These are phyloP conservation scores for Rhinolophus sinicus DNA, from an alignment of 2,113 vertebrate species.

Conservation along the genomic window DNA sequence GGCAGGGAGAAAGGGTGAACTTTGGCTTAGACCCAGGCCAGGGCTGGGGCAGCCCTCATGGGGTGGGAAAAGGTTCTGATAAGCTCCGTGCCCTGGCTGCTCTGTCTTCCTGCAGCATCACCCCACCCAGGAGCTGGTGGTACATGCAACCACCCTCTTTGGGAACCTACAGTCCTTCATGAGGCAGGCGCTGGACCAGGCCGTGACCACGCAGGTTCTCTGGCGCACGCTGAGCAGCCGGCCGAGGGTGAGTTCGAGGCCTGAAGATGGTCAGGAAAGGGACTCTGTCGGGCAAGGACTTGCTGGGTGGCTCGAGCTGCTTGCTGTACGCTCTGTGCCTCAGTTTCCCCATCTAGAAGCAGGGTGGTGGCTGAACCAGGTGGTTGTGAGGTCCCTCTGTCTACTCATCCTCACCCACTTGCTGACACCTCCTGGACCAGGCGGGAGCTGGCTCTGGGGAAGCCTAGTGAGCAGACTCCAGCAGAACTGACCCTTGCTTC, in stretches of 20 bases:
- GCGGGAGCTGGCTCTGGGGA: neutral
- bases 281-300: rapidly evolving
- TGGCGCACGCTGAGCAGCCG: conserved; percentile 81
- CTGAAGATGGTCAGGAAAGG: neutral
- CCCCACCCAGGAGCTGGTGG: conserved; percentile 56
- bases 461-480: too few relatives aligned
- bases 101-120: neutral
- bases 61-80: neutral
- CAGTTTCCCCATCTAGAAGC: neutral
- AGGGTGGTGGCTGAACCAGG: neutral
- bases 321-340: neutral
- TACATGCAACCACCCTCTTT: conserved; percentile 51
- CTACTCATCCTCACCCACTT: too few relatives aligned
- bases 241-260: conserved; percentile 76
- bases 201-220: conserved; percentile 81
- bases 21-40: neutral
- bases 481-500: neutral
- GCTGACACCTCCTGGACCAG: neutral
- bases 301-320: neutral
- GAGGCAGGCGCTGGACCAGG: conserved; percentile 84
- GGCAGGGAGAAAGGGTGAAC: neutral
- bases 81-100: rapidly evolving
- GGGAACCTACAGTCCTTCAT: conserved; percentile 80
- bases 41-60: neutral
- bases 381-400: neutral